These are phyloP conservation scores for Allolobophora icterica DNA, from an alignment of 2,888 invertebrate genomes.

Conservation along the genomic window DNA sequence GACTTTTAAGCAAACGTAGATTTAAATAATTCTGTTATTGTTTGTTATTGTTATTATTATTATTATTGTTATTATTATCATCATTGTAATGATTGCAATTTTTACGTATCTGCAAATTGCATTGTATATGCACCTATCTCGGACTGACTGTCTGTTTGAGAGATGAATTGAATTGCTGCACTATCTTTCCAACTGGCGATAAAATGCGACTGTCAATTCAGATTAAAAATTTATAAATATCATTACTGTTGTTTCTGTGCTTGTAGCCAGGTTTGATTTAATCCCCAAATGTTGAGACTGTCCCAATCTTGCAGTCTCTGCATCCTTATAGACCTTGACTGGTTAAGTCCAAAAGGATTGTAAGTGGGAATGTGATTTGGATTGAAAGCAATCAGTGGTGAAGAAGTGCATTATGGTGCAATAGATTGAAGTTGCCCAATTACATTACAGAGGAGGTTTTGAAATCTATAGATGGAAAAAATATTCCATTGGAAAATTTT, in stretches of 20 bases:
- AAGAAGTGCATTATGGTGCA: too few relatives aligned
- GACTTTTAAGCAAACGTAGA: neutral
- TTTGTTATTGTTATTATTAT: neutral
- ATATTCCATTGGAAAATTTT: neutral
- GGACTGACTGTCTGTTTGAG: neutral
- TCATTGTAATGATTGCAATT: conserved; percentile 6
- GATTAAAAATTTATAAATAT: neutral
- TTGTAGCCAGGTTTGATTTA: neutral
- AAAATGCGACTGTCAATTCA: neutral
- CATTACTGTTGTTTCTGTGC: neutral
- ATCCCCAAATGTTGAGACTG: too few relatives aligned
- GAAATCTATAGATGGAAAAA: too few relatives aligned
- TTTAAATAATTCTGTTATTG: neutral
- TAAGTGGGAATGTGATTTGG: too few relatives aligned
- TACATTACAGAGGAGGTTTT: neutral
- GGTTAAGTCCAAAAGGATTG: too few relatives aligned
- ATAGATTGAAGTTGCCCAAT: neutral
- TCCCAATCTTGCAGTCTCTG: too few relatives aligned
- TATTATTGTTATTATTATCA: neutral
- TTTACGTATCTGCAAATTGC: conserved; percentile 18
- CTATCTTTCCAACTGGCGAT: neutral
- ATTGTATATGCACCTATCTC: neutral
- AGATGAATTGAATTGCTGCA: neutral
- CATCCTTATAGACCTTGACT: too few relatives aligned
- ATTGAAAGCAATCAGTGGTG: too few relatives aligned